A percentile compares a stretch with the other conserved stretches of the same genome.
Conservation (phyloP, 2,888 invertebrate species). For the Acleris cristana region DNA sequence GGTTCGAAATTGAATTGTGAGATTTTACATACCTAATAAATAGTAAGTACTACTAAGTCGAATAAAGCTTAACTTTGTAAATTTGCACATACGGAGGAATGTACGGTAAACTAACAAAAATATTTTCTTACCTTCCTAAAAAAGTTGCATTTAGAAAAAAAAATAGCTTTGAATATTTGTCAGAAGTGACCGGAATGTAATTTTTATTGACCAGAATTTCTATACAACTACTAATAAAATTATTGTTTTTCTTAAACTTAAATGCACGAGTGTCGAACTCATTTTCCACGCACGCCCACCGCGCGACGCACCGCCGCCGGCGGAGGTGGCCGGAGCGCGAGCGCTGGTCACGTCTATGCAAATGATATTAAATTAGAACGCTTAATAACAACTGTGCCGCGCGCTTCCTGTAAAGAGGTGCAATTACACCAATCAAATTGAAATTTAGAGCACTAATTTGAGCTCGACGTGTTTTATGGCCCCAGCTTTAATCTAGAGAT, state of each 20-base stretch:
- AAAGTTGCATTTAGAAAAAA: too few relatives aligned
- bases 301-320: constrained; percentile 23
- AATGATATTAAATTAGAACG: constrained; percentile 83
- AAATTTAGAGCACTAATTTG: constrained; percentile 79
- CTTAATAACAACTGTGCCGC: constrained; percentile 82
- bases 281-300: constrained; percentile 12
- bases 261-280: neutral
- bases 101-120: too few relatives aligned
- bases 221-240: neutral
- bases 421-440: constrained; percentile 83
- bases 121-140: too few relatives aligned
- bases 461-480: constrained; percentile 73
- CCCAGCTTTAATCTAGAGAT: constrained; percentile 55
- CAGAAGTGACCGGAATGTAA: too few relatives aligned
- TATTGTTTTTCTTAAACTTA: neutral
- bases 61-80: too few relatives aligned
- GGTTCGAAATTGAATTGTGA: too few relatives aligned
- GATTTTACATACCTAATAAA: too few relatives aligned
- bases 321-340: constrained; percentile 36
- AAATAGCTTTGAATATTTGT: too few relatives aligned
- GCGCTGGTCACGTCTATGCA: constrained; percentile 80
- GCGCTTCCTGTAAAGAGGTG: constrained; percentile 76
- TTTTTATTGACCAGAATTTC: too few relatives aligned
- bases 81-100: too few relatives aligned
- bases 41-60: too few relatives aligned